Percentiles rank a stretch among this genome's conserved stretches.
phyloP scores from a whole-genome alignment of 2,797 vertebrate genomes.

The Melanotaenia nigrans region DNA sequence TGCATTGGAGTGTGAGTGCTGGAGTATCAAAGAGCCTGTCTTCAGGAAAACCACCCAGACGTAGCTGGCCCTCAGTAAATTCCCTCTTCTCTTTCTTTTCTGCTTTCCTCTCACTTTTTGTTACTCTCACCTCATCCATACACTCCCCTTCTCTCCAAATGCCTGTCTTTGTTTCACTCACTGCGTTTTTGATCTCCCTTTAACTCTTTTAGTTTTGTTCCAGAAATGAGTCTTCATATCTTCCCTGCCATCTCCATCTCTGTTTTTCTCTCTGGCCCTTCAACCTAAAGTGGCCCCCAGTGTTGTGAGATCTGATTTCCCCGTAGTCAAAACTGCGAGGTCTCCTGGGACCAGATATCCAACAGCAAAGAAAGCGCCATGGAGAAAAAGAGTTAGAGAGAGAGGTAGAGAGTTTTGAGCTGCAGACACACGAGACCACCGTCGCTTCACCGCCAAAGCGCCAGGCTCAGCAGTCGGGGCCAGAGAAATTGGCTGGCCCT shows the following conservation, averaged over 20 bases:
- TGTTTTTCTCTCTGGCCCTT: slow-evolving; percentile 27
- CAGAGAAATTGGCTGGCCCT: slow-evolving; percentile 62
- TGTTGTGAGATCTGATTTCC: slow-evolving; percentile 78
- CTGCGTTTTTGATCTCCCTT: slow-evolving; percentile 42
- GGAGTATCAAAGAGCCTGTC: slow-evolving; percentile 71
- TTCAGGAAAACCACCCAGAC: slow-evolving; percentile 76
- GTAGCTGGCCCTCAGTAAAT: slow-evolving; percentile 56
- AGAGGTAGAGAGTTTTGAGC: slow-evolving; percentile 28
- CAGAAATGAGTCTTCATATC: slow-evolving; percentile 33
- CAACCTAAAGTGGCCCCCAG: slow-evolving; percentile 45
- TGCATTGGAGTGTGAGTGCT: slow-evolving; percentile 65
- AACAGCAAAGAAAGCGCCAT: slow-evolving; percentile 43
- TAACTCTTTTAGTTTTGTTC: slow-evolving; percentile 23
- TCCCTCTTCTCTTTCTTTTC: slow-evolving; percentile 30
- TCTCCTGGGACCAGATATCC: slow-evolving; percentile 56
- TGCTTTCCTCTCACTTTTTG: slow-evolving; percentile 51
- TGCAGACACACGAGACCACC: slow-evolving; percentile 66
- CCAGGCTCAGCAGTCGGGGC: slow-evolving; percentile 60
- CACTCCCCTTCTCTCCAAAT: slow-evolving; percentile 12
- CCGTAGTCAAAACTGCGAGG: slow-evolving; percentile 71
- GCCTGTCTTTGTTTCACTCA: slow-evolving; percentile 47
- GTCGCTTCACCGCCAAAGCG: slow-evolving; percentile 49
- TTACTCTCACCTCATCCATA: slow-evolving; percentile 65
- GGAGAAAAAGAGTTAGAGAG: slow-evolving; percentile 18
- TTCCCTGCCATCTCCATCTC: slow-evolving; percentile 32